phyloP scores from a whole-genome alignment of 2,888 invertebrate genomes.

The Cryptocephalus moraei region DNA sequence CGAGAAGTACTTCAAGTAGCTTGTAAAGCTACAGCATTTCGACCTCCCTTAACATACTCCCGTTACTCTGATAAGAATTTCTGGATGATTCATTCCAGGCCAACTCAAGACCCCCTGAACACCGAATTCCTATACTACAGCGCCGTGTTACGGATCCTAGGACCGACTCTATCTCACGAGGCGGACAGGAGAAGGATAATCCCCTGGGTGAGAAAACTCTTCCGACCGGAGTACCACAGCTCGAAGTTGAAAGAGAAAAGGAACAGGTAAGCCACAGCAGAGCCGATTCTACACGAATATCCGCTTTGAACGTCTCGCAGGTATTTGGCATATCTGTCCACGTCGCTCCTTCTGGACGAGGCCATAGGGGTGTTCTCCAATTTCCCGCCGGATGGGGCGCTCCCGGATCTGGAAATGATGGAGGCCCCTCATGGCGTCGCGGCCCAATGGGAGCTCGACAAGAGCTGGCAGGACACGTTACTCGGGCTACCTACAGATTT shows the following conservation, averaged over 20 bases:
- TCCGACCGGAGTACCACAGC: constrained; percentile 41
- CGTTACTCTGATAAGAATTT: too few relatives aligned
- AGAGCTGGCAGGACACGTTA: constrained; percentile 37
- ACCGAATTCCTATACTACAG: constrained; percentile 43
- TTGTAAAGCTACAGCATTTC: too few relatives aligned
- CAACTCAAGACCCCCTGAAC: constrained; percentile 33
- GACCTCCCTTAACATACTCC: too few relatives aligned
- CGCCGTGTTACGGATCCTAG: constrained; percentile 35
- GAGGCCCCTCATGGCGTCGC: constrained; percentile 22
- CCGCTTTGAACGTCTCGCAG: constrained; percentile 14
- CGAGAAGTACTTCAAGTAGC: too few relatives aligned
- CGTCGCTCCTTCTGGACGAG: constrained; percentile 38
- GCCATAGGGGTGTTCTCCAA: constrained; percentile 32
- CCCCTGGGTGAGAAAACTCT: constrained; percentile 41
- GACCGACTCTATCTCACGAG: constrained; percentile 33
- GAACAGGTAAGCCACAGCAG: constrained; percentile 30
- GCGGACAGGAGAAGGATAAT: constrained; percentile 31
- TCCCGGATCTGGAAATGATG: constrained; percentile 31
- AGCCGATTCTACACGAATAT: not conserved
- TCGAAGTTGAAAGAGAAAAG: constrained; percentile 38
- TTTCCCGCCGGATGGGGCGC: constrained; percentile 32
- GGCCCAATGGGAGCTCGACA: constrained; percentile 40
- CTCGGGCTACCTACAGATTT: constrained; percentile 34
- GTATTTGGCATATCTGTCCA: constrained; percentile 36
- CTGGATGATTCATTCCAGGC: constrained; percentile 1